Base-by-base conservation (phyloP, 1,140 invertebrate species). In the Coelopa frigida region DNA sequence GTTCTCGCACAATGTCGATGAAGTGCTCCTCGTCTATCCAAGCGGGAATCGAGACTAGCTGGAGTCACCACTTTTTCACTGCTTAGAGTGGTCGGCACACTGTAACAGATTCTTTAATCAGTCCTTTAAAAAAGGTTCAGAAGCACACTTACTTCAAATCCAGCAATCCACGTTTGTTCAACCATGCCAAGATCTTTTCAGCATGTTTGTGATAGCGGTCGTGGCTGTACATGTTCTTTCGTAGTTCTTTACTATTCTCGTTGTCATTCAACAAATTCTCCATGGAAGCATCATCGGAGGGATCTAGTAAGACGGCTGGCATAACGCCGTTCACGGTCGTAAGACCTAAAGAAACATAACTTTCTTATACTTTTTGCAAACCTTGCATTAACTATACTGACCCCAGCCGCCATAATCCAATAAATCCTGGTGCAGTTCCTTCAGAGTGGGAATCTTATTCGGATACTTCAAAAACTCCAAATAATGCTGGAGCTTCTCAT, bases 21-120 rank as follows among this genome's bases (percentile, higher is more conserved):
- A 70, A 52, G 15, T 73, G 71, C 35, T 70, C 52, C 31, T 54
- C 38, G 50, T 72, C 70, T 29, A 76, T 48, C 74, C 74, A 76
- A 18, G 55, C 20, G 39, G 68, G 68, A 37, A 46, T 15, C 22
- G 36, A 17, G n/a, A n/a, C n/a, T n/a, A n/a, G n/a, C n/a, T n/a
- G n/a, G n/a, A n/a, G n/a, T n/a, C 41, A 43, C 27, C 24, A 17
- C 20, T n/a, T 29, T 11, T 38, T 10, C 18, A 11, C n/a, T n/a
- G 5, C 29, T 11, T 24, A 14, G 15, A 17, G 22, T 18, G 11
- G 5, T 6, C 22, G 12, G 4, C 18, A 15, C 3, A 20, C 4
- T 38, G 3, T 6, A 12, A 5, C 11, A 17, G 15, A n/a, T 36
- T 36, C 6, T 7, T n/a, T 36, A 11, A n/a, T n/a, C 35, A 36